phyloP scores from a whole-genome alignment of 2,888 invertebrate species.

The Beris chalybata region DNA sequence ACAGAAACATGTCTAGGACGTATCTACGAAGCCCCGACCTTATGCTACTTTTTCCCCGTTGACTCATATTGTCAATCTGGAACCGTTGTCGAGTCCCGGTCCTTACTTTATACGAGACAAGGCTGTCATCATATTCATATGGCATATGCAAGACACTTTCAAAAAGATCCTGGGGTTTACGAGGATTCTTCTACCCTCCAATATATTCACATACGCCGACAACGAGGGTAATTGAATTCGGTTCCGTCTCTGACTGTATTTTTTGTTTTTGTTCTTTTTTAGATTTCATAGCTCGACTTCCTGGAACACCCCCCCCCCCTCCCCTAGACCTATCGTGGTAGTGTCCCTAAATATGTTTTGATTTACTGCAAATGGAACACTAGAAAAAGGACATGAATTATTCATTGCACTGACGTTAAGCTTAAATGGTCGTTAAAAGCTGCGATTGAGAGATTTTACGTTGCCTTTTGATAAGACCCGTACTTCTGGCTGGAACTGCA shows the following conservation, averaged over 20 bases:
- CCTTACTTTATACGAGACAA: no score
- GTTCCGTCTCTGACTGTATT: conserved; percentile 18
- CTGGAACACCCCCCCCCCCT: no score
- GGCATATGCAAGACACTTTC: conserved; percentile 2
- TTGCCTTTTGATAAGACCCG: conserved; percentile 24
- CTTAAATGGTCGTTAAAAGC: conserved; percentile 33
- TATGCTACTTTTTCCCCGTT: background rate
- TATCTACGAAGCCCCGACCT: background rate
- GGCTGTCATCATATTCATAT: background rate
- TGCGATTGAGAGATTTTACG: conserved; percentile 30
- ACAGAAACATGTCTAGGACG: background rate
- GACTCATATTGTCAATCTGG: no score
- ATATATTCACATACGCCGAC: background rate
- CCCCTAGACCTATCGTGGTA: background rate
- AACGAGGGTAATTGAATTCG: conserved; percentile 27
- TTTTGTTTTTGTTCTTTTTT: background rate
- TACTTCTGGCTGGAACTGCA: conserved; percentile 13
- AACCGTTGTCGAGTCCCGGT: no score
- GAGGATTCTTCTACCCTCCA: background rate
- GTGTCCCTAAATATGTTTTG: conserved; percentile 32
- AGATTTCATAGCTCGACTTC: background rate
- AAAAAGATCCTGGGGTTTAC: background rate
- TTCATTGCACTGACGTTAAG: conserved; percentile 30
- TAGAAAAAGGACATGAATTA: conserved; percentile 23
- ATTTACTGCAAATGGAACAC: conserved; percentile 33